These are phyloP conservation scores for Phaenicophaeus curvirostris DNA, from an alignment of 2,797 vertebrate genomes.

Conservation along the genomic window DNA sequence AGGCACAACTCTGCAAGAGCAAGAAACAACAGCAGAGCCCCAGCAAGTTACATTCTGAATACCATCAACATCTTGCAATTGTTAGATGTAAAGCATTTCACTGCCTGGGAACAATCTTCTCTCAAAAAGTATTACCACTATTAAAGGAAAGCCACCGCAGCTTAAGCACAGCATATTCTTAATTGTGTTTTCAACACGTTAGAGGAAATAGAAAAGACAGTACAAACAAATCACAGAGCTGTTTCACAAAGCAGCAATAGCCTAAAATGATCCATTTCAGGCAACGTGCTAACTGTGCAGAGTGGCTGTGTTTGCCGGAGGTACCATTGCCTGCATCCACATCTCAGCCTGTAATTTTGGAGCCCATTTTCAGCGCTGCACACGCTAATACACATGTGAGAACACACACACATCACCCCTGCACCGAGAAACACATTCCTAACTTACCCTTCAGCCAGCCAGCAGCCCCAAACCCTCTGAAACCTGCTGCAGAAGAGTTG, in stretches of 20 bases:
- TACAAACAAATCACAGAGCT: not conserved
- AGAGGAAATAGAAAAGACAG: not conserved
- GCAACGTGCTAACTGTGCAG: not conserved
- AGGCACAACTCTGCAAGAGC: not conserved
- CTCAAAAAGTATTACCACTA: not conserved
- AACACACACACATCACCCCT: not conserved
- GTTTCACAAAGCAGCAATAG: not conserved
- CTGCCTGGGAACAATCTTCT: not conserved
- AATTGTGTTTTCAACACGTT: not conserved
- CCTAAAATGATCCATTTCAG: not conserved
- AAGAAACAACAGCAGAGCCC: not conserved
- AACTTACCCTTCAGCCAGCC: conserved; percentile 74
- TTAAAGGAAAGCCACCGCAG: not conserved
- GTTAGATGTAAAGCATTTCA: not conserved
- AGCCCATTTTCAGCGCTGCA: not conserved
- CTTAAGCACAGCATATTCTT: not conserved
- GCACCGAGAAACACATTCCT: not conserved
- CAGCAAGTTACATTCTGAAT: not conserved
- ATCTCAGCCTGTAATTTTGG: not conserved
- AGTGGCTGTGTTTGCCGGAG: not conserved
- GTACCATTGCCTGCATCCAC: not conserved
- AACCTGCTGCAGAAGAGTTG: conserved; percentile 54
- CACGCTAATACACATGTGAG: accelerated
- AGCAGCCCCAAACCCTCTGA: conserved; percentile 27
- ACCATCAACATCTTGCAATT: not conserved